Percentiles rank a stretch among this genome's conserved stretches.
These are phyloP conservation scores for Semotilus atromaculatus DNA, from an alignment of 2,797 vertebrate species.

Conservation along the genomic window DNA sequence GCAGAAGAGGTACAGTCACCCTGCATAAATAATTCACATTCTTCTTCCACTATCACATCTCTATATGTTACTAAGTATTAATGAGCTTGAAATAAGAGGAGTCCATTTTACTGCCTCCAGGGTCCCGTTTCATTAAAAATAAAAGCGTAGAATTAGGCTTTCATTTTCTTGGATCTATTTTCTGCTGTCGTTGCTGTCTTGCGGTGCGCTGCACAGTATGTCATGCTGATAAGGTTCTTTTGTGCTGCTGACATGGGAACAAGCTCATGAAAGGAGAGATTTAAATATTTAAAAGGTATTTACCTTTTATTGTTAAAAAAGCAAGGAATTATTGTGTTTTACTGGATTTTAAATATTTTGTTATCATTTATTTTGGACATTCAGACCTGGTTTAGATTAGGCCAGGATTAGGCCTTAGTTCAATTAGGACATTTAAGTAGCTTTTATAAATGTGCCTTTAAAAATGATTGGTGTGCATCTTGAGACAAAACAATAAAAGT, in stretches of 20 bases:
- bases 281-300: constrained; percentile 38
- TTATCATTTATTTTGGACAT: not conserved
- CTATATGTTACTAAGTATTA: constrained; percentile 74
- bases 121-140: constrained; percentile 72
- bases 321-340: not conserved
- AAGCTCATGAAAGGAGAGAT: constrained; percentile 2
- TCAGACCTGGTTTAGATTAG: no score
- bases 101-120: constrained; percentile 65
- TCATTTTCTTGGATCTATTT: constrained; percentile 58
- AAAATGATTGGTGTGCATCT: no score
- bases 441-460: no score
- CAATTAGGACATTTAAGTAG: no score
- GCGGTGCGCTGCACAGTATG: constrained; percentile 65
- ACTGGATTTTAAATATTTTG: not conserved
- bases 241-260: constrained; percentile 37
- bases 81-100: constrained; percentile 71
- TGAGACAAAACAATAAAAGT: no score
- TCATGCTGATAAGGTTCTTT: constrained; percentile 49
- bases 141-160: constrained; percentile 65
- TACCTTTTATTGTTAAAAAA: not conserved
- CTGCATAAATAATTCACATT: constrained; percentile 75
- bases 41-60: constrained; percentile 71
- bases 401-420: no score
- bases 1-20: constrained; percentile 51
- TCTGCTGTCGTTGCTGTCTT: constrained; percentile 60